Evolutionary conservation across 1,140 invertebrate species (phyloP), one percentile per base, ranked within the genome.

Genomic region (Listronotus bonariensis): DNA sequence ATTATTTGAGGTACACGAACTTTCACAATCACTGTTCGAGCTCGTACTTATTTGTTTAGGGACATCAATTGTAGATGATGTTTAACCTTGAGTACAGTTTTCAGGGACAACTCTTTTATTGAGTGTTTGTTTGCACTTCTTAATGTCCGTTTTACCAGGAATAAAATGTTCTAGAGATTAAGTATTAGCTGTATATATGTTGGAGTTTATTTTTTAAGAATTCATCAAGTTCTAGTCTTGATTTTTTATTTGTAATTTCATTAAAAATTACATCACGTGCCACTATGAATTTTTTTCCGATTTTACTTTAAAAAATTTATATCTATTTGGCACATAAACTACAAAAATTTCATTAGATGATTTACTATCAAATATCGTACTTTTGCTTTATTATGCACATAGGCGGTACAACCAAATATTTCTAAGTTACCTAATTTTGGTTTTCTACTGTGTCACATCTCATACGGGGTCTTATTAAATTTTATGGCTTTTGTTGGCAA

Each of bases 381-480:
- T 74, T 67, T 70, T 4, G 51, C 68, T 78, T 81, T 80, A 72
- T 77, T 74, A 69, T 78, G 75, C n/a, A 78, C 73, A 68, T 78
- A 78, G 34, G 75, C 75, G n/a, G 75, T 80, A 14, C 71, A 80
- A 41, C 80, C 79, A 77, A 84, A 83, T 42, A 80, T 70, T 72
- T 75, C 78, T 54, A 83, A 72, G 74, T 82, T 74, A 61, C 74
- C 74, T 51, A 83, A 49, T 56, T 77, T 43, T 34, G 80, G 78
- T 62, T 81, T 82, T 64, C 67, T 76, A 65, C 70, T 65, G 70
- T 78, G 76, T 79, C 82, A 82, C 68, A 79, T 52, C 72, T 83
- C 79, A 68, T 76, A 79, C 61, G 80, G 78, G 59, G 79, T 82
- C 69, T 76, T 75, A 26, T 62, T 69, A 46, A 46, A 26, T 66